A percentile compares a stretch with the other conserved stretches of the same genome.
Evolutionary conservation across 2,113 vertebrate species (phyloP).

Genomic region (Gymnarchus niloticus): DNA sequence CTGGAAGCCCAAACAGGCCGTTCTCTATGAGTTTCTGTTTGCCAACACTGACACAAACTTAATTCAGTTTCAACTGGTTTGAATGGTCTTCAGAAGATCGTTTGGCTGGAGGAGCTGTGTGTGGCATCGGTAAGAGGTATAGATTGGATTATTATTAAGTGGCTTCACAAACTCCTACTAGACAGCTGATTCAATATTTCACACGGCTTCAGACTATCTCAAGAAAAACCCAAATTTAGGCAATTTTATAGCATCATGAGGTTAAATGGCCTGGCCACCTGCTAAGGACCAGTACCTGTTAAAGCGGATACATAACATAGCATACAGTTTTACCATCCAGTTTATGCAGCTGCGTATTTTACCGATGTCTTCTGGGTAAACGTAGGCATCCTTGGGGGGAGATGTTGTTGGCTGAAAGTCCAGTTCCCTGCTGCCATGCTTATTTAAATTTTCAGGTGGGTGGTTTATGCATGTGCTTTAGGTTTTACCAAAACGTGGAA

Average conservation of each 20-base stretch:
- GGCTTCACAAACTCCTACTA: neutral
- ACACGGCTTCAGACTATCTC: neutral
- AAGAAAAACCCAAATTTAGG: neutral
- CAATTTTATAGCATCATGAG: too few relatives aligned
- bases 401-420: neutral
- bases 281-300: neutral
- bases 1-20: neutral
- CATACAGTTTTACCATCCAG: neutral
- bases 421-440: neutral
- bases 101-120: neutral
- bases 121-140: neutral
- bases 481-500: neutral
- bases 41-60: neutral
- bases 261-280: too few relatives aligned
- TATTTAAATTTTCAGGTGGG: neutral
- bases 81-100: neutral
- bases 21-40: too few relatives aligned
- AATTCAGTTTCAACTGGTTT: neutral
- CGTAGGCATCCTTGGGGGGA: neutral
- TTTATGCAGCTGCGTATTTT: neutral
- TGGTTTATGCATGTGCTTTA: neutral
- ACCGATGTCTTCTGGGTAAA: neutral
- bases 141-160: too few relatives aligned
- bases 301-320: neutral
- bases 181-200: neutral